Evolutionary conservation across 2,113 vertebrate genomes (phyloP).

Genomic region (Ageneiosus marmoratus): DNA sequence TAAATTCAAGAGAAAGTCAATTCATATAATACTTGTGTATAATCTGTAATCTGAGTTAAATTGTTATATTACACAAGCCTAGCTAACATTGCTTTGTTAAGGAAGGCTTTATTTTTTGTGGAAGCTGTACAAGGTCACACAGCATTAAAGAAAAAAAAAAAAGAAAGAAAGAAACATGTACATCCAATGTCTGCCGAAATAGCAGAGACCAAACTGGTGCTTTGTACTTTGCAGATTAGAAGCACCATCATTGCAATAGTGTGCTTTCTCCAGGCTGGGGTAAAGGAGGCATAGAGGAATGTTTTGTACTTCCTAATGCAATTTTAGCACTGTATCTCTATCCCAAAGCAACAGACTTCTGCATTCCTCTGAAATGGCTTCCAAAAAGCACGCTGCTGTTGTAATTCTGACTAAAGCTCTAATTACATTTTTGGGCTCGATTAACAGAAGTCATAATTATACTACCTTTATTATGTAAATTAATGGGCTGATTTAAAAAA

Average conservation of each 20-base stretch:
- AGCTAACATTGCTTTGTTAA: slow-evolving; percentile 54
- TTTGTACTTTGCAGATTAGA: slow-evolving; percentile 73
- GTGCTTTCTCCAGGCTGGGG: slow-evolving; percentile 59
- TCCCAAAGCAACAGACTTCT: slow-evolving; percentile 66
- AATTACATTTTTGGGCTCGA: slow-evolving; percentile 76
- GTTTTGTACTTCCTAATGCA: slow-evolving; percentile 60
- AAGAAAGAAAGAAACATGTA: slow-evolving; percentile 57
- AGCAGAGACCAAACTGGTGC: slow-evolving; percentile 56
- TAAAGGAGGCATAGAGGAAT: slow-evolving; percentile 56
- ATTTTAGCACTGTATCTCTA: slow-evolving; percentile 61
- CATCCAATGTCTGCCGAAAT: slow-evolving; percentile 41
- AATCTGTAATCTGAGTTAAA: background rate
- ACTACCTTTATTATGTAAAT: slow-evolving; percentile 80
- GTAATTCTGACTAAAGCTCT: slow-evolving; percentile 75
- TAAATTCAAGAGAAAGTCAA: background rate
- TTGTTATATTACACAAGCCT: background rate
- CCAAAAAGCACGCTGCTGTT: slow-evolving; percentile 66
- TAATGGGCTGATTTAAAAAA: slow-evolving; percentile 76
- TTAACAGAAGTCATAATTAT: slow-evolving; percentile 79
- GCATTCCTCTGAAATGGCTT: slow-evolving; percentile 62
- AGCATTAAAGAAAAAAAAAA: slow-evolving; percentile 58
- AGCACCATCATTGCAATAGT: slow-evolving; percentile 63
- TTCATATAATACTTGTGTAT: background rate
- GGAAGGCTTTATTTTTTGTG: slow-evolving; percentile 58
- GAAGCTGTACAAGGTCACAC: slow-evolving; percentile 45